phyloP scores from a whole-genome alignment of 2,113 vertebrate genomes.

The Phodopus roborovskii region DNA sequence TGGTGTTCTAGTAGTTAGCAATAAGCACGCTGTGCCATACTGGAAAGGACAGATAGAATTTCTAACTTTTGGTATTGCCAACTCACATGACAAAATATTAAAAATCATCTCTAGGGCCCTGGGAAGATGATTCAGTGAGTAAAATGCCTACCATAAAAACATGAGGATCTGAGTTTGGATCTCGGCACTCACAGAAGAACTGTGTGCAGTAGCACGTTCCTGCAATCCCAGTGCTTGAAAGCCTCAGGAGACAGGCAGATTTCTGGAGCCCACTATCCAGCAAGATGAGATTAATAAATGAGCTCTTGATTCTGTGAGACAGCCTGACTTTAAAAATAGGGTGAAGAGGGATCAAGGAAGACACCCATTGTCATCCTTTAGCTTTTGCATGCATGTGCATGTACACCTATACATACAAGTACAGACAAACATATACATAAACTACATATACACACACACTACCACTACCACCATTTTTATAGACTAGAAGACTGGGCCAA shows the following conservation, averaged over 20 bases:
- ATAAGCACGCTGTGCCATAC: background rate
- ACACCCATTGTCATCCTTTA: background rate
- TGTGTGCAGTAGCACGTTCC: background rate
- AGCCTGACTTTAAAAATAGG: background rate
- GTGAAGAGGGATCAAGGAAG: background rate
- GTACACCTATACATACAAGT: background rate
- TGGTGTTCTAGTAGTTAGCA: background rate
- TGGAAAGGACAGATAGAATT: background rate
- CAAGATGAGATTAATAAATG: background rate
- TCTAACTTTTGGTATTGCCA: background rate
- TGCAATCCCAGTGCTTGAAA: background rate
- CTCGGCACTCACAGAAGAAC: background rate
- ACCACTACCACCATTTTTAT: background rate
- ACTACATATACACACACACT: background rate
- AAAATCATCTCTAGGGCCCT: background rate
- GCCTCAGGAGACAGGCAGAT: background rate
- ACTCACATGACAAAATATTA: background rate
- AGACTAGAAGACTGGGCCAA: background rate
- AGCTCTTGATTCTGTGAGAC: background rate
- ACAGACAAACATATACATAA: background rate
- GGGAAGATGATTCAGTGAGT: background rate
- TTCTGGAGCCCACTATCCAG: background rate
- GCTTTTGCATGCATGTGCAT: no score
- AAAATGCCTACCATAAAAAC: background rate
- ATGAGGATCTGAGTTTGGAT: background rate